Base-by-base conservation (phyloP, 37 sponge, comb jelly and placozoan genomes). In the Petrosia ficiformis region DNA sequence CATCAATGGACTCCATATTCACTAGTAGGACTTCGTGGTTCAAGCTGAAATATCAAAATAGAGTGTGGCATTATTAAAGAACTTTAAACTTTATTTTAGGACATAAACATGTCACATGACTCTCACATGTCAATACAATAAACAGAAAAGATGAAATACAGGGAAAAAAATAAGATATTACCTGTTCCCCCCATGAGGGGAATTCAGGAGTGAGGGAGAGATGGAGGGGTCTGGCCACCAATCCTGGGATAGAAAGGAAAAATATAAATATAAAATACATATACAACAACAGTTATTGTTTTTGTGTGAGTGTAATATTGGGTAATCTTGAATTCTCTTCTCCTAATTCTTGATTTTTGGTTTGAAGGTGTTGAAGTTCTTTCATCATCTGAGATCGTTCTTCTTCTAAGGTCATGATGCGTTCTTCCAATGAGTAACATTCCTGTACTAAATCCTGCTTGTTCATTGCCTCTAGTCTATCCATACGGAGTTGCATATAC, bases 401-500 rank as follows among this genome's bases (percentile, higher is more conserved):
- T n/a, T 65, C 54, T 6, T 38, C 1, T 21, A 67, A 21, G 19
- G 39, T 3, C 2, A 22, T 21, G 28, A 67, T 0, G n/a, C 77
- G 61, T 29, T 42, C 36, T 65, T 80, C 72, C 31, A 86, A 40
- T 33, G 42, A 10, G 25, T 75, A 29, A 37, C 76, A 86, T 64
- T 80, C 64, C 1, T 75, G 39, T 22, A 86, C 71, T 25, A 86
- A 75, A 35, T 86, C 72, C 21, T 26, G 60, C 37, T 80, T 79
- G 25, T 65, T 70, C 80, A 86, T 63, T 19, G 39, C 60, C 16
- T 79, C 70, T n/a, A 86, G 65, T 0, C 72, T 60, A 25, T 86
- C 76, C 60, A 63, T 39, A 2, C 64, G 72, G 31, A 75, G 39
- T 35, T 75, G 76, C 25, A 57, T 34, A 29, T 74, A 79, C 3